Percentiles rank a stretch among this genome's conserved stretches.
Evolutionary conservation across 1,140 invertebrate species (phyloP).

Genomic region (Cyclina sinensis): DNA sequence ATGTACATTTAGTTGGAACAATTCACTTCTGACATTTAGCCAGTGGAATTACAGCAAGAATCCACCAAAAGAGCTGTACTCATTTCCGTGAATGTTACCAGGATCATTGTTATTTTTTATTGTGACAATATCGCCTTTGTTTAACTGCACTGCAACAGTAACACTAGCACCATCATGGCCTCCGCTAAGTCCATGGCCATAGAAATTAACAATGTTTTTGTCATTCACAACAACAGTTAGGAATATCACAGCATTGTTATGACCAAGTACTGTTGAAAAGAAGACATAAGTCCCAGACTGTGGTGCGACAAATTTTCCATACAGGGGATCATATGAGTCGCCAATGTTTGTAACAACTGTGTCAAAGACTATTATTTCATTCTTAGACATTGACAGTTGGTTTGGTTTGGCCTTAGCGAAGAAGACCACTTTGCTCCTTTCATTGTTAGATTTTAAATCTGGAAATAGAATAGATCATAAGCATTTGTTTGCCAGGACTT

Average conservation of each 20-base stretch:
- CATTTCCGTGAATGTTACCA: not conserved
- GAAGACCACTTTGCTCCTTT: not conserved
- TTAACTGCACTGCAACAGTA: not conserved
- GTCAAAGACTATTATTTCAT: not conserved
- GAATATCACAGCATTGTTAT: constrained; percentile 5
- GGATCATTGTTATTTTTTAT: not conserved
- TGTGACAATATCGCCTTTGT: not conserved
- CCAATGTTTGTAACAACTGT: not conserved
- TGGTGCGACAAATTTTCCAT: constrained; percentile 5
- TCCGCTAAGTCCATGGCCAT: not conserved
- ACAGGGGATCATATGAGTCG: not conserved
- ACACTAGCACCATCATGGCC: not conserved
- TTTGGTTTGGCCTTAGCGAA: not conserved
- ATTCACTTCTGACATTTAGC: no score
- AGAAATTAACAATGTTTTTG: not conserved
- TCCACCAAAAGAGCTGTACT: not conserved
- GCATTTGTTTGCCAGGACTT: no score
- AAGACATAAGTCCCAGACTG: not conserved
- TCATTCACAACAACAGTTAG: not conserved
- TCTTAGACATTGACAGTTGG: not conserved
- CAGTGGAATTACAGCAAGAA: not conserved
- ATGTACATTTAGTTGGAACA: no score
- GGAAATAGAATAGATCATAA: no score
- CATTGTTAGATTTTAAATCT: no score
- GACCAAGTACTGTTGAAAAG: constrained; percentile 1